These are phyloP conservation scores for Luidia sarsii DNA, from an alignment of 53 echinoderm and acorn worm species.

Conservation along the genomic window DNA sequence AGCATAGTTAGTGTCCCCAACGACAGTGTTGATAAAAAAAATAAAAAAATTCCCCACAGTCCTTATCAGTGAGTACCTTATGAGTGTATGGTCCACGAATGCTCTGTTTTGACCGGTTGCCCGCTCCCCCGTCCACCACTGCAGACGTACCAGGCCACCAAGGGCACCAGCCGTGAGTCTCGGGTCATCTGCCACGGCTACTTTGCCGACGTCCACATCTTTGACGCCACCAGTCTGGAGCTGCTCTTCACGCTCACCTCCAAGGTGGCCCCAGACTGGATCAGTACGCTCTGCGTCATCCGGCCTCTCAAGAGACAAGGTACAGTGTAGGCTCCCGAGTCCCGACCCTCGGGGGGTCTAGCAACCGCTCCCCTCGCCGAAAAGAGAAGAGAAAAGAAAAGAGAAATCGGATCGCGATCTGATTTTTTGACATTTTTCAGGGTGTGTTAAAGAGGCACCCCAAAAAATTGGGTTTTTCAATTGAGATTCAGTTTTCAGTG, in stretches of 20 bases:
- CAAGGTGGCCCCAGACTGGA: conserved; percentile 97
- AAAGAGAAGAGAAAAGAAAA: neutral
- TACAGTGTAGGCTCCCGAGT: conserved; percentile 10
- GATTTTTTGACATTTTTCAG: neutral
- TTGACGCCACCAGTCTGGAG: conserved; percentile 88
- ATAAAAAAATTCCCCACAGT: no score
- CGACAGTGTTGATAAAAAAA: no score
- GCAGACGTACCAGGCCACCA: conserved; percentile 86
- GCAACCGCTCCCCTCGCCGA: neutral
- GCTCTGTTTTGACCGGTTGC: no score
- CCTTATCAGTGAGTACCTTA: no score
- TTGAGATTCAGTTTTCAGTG: no score
- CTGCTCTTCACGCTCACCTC: conserved; percentile 87
- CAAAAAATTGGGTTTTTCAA: no score
- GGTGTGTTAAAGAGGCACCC: neutral
- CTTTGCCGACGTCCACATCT: conserved; percentile 87
- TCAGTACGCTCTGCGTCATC: conserved; percentile 89
- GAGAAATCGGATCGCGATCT: neutral
- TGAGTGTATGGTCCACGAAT: no score
- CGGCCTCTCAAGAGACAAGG: conserved; percentile 98
- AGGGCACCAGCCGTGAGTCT: conserved; percentile 84
- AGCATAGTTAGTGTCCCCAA: no score
- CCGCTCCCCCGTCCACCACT: no score
- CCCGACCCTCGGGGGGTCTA: neutral
- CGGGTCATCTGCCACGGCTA: conserved; percentile 96